These are phyloP conservation scores for Himantopus leucocephalus DNA, from an alignment of 2,113 vertebrate genomes.

Conservation along the genomic window DNA sequence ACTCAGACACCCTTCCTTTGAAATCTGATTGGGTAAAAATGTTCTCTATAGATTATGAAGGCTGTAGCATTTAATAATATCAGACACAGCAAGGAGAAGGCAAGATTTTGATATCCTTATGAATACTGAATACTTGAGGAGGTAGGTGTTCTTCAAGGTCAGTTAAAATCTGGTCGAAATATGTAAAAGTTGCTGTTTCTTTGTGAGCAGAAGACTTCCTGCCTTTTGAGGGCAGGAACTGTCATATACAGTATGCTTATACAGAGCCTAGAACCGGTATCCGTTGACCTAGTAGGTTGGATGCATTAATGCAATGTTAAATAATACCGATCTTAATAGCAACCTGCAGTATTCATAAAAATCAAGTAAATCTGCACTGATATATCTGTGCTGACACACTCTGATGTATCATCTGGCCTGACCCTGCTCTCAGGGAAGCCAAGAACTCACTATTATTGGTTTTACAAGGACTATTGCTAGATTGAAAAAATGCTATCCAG, in stretches of 20 bases:
- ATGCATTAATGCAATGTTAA: not conserved
- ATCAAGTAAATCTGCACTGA: not conserved
- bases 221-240: not conserved
- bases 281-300: not conserved
- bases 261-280: not conserved
- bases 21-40: constrained; percentile 34
- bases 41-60: constrained; percentile 47
- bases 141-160: constrained; percentile 19
- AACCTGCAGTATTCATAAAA: not conserved
- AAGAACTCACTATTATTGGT: not conserved
- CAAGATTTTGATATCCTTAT: constrained; percentile 45
- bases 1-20: constrained; percentile 20
- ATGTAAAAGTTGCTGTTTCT: constrained; percentile 19
- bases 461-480: not conserved
- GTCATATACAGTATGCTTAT: not conserved
- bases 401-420: not conserved
- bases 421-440: not conserved
- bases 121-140: constrained; percentile 40
- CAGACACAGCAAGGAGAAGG: not conserved
- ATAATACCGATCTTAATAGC: not conserved
- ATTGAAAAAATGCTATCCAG: not conserved
- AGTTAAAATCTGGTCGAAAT: not conserved
- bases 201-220: not conserved
- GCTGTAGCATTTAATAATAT: constrained; percentile 51
- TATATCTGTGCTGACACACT: not conserved